These are phyloP conservation scores for Ondatra zibethicus DNA, from an alignment of 2,113 vertebrate species.

Conservation along the genomic window DNA sequence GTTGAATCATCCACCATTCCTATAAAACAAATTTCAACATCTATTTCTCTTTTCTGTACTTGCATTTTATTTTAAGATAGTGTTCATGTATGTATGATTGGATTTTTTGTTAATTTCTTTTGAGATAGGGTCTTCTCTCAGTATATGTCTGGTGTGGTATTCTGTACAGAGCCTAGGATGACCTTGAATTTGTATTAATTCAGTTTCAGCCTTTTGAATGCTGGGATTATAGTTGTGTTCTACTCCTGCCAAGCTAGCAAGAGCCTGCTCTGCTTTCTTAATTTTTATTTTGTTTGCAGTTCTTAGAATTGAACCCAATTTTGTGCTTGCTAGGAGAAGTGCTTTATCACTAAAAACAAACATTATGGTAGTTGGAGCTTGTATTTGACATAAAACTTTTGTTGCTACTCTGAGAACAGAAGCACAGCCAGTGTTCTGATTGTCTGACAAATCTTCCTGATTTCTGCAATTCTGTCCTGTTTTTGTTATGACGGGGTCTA, in stretches of 20 bases:
- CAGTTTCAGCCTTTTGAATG: neutral
- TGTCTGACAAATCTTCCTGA: neutral
- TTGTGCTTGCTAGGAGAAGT: neutral
- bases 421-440: neutral
- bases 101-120: neutral
- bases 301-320: neutral
- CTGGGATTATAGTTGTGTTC: neutral
- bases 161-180: neutral
- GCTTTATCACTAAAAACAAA: neutral
- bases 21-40: constrained; percentile 29
- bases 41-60: constrained; percentile 8
- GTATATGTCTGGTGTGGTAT: neutral
- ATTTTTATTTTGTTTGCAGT: neutral
- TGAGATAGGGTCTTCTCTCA: neutral
- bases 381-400: neutral
- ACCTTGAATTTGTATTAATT: neutral
- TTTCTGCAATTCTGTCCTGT: neutral
- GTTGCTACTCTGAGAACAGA: neutral
- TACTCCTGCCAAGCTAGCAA: neutral
- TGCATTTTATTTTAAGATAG: neutral
- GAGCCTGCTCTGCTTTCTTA: neutral
- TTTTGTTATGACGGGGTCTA: neutral
- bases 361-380: constrained; percentile 21
- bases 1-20: neutral
- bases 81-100: neutral